phyloP scores from a whole-genome alignment of 2,797 vertebrate species.

The Onychomys arenicola region DNA sequence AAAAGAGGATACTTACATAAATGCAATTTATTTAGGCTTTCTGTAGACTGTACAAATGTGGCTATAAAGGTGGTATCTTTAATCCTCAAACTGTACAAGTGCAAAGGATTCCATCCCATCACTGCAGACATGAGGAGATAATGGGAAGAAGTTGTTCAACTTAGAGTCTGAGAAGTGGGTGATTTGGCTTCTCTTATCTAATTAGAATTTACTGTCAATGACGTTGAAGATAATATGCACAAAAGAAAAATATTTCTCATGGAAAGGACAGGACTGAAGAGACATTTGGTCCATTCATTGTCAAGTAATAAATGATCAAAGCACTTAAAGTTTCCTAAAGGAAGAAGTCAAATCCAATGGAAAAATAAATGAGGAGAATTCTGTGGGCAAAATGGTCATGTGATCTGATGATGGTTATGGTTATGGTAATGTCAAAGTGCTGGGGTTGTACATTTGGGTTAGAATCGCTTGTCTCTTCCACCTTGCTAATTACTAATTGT shows the following conservation, averaged over 20 bases:
- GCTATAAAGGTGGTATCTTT: neutral
- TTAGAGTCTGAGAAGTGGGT: neutral
- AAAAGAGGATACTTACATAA: neutral
- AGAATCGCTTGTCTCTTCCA: neutral
- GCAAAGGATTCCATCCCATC: neutral
- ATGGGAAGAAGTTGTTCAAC: constrained; percentile 1
- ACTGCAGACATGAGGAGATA: neutral
- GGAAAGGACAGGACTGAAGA: constrained; percentile 30
- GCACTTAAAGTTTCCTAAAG: neutral
- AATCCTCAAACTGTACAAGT: neutral
- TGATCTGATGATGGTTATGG: neutral
- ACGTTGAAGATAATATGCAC: constrained; percentile 31
- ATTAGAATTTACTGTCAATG: constrained; percentile 32
- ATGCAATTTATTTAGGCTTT: neutral
- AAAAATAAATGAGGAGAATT: constrained; percentile 26
- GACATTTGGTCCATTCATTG: neutral
- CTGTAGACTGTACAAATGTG: neutral
- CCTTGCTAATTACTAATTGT: neutral
- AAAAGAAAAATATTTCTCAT: constrained; percentile 50
- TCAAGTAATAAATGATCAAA: neutral
- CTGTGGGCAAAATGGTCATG: constrained; percentile 32
- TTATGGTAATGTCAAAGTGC: neutral
- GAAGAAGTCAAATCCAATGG: neutral
- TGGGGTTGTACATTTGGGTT: neutral
- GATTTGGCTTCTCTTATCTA: constrained; percentile 37